Base-by-base conservation (phyloP, 2,113 vertebrate genomes). In the Macquaria ambigua region DNA sequence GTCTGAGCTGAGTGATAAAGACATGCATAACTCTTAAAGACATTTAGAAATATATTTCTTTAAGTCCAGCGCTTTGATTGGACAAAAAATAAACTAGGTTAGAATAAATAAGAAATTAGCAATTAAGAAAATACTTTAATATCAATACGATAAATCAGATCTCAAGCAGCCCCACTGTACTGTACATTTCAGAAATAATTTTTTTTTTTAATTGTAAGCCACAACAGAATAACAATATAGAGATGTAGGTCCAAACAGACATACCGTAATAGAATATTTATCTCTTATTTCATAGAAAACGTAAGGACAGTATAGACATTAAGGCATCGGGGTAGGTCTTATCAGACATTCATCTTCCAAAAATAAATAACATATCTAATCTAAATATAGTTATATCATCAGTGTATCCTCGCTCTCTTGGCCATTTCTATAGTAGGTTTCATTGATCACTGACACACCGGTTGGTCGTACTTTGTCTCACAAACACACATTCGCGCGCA, bases 241-340 rank as follows among this genome's bases (percentile, higher is more conserved):
- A 92, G 91, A 90, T 87, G 82, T 87, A 87, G 89, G 84, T 92
- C 89, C 78, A 83, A 85, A 84, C 79, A 90, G 82, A 94, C 74
- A 46, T 79, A 93, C 68, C 1, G 43, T 72, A 85, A 93, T 90
- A 91, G 76, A 90, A 92, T 93, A 93, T 88, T 88, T 90, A 83
- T 85, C 85, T 84, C 73, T 87, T 69, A 79, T 91, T 91, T 84
- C 41, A 84, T 92, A 93, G 74, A 93, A 94, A 94, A 94, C 81
- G 89, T 86, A 90, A 92, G 74, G 88, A 94, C 87, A 93, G 43
- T 89, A 92, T 91, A 91, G 90, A 93, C 90, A 91, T 91, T 97
- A 98, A 98, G 97, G 97, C 96, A 90, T 95, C 68, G 84, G 34
- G 95, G 96, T 94, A 86, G 18, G 84, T 94, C 95, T 94, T 93